Base-by-base conservation (phyloP, 2,113 vertebrate species). In the Collichthys lucidus region DNA sequence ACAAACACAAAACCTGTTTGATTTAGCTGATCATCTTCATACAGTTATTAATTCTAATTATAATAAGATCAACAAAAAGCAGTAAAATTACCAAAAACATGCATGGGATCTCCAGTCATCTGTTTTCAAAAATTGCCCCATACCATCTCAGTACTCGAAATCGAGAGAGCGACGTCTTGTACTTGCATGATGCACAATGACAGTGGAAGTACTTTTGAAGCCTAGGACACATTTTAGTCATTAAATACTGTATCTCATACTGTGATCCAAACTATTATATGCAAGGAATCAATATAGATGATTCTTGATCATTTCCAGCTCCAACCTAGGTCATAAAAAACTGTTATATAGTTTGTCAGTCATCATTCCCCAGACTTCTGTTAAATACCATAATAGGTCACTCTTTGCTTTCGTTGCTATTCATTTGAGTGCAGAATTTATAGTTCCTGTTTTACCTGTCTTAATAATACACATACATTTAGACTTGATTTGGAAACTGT, bases 351-450 rank as follows among this genome's bases (percentile, higher is more conserved):
- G 5, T 66, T 53, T 40, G 29, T 11, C 53, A 52, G n/a, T 70
- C 52, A 61, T 44, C 19, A 44, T 62, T 60, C 40, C 72, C 20
- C 22, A 72, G 47, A 29, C 17, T 70, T 52, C 0, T 5, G 17
- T 53, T 55, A 63, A 75, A 57, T 50, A 40, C 29, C 6, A 16
- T 46, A 84, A 71, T 2, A 52, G 60, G 42, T 49, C 61, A 78
- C 29, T 19, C 15, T 46, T 61, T 61, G 56, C 19, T n/a, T 72
- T 75, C 14, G 2, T 42, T 64, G 20, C 29, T 17, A 9, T 49
- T 77, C n/a, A 66, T 61, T 44, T 3, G 6, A 56, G 62, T 65
- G 63, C 35, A 46, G 69, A 78, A 57, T 78, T 56, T 79, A 68
- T 70, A 16, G 16, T 50, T 74, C 24, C 35, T 31, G 49, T 65